These are phyloP conservation scores for Ptychoptera contaminata DNA, from an alignment of 2,888 invertebrate genomes.

Conservation along the genomic window DNA sequence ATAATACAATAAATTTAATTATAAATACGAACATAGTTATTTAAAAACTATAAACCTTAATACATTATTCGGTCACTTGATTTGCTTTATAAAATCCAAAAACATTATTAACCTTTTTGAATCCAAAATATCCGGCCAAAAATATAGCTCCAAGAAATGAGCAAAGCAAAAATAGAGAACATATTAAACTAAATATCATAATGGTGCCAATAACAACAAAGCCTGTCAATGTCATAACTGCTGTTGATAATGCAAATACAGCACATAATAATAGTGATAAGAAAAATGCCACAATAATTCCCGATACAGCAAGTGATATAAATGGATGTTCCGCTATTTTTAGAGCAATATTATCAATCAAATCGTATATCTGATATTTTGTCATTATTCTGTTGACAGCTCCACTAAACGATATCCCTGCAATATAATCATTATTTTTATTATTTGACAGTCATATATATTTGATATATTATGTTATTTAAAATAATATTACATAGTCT, in stretches of 20 bases:
- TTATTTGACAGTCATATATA: no score
- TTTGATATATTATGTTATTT: no score
- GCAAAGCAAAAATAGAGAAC: slow-evolving; percentile 18
- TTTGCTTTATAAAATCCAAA: slow-evolving; percentile 9
- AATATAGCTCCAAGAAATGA: slow-evolving; percentile 18
- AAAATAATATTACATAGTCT: no score
- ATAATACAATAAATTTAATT: no score
- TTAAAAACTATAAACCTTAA: no score
- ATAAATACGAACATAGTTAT: no score
- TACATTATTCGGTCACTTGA: no score
- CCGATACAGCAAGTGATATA: slow-evolving; percentile 10
- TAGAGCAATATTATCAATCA: slow-evolving; percentile 11
- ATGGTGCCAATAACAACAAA: slow-evolving; percentile 28
- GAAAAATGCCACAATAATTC: slow-evolving; percentile 12
- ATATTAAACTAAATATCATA: slow-evolving; percentile 15
- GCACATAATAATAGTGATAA: slow-evolving; percentile 23
- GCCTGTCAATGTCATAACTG: slow-evolving; percentile 26
- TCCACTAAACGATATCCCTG: no score
- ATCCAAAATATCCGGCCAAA: slow-evolving; percentile 23
- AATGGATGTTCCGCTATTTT: slow-evolving; percentile 14
- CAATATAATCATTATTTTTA: no score
- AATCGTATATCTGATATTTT: slow-evolving; percentile 6
- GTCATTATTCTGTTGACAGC: background rate
- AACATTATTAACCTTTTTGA: slow-evolving; percentile 21
- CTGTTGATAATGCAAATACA: slow-evolving; percentile 22